These are phyloP conservation scores for Aphelinus certus DNA, from an alignment of 1,140 invertebrate species.

Conservation along the genomic window DNA sequence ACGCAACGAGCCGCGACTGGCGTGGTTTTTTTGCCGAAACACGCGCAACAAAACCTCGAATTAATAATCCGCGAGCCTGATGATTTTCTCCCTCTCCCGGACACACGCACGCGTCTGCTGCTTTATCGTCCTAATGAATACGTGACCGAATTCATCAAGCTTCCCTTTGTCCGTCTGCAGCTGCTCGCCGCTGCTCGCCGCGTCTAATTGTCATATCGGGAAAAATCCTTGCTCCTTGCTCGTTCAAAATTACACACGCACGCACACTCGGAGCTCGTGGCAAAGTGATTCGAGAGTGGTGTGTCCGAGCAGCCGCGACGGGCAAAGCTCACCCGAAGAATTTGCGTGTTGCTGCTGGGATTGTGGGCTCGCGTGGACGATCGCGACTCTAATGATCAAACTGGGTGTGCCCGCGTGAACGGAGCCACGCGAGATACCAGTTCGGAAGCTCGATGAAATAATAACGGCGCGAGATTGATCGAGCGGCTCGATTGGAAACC, in stretches of 20 bases:
- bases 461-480: slow-evolving; percentile 22
- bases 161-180: too few species aligned
- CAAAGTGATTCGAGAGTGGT: slow-evolving; percentile 8
- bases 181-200: too few species aligned
- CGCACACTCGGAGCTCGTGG: not conserved
- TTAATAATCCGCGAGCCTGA: too few species aligned
- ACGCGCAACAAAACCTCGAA: too few species aligned
- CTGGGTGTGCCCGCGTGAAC: slow-evolving; percentile 21
- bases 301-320: not conserved
- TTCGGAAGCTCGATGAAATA: slow-evolving; percentile 34
- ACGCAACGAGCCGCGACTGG: too few species aligned
- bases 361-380: not conserved
- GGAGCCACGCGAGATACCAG: slow-evolving; percentile 31
- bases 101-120: too few species aligned
- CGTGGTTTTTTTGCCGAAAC: too few species aligned
- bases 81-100: too few species aligned
- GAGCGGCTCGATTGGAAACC: too few species aligned
- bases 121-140: not conserved
- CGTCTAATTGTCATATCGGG: slow-evolving; percentile 2
- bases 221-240: not conserved
- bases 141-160: not conserved
- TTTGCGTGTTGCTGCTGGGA: slow-evolving; percentile 8
- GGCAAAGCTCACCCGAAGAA: not conserved
- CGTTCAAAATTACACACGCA: slow-evolving; percentile 5
- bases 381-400: slow-evolving; percentile 28